These are phyloP conservation scores for Drosophila paranaensis DNA, from an alignment of 2,888 invertebrate species.

Conservation along the genomic window DNA sequence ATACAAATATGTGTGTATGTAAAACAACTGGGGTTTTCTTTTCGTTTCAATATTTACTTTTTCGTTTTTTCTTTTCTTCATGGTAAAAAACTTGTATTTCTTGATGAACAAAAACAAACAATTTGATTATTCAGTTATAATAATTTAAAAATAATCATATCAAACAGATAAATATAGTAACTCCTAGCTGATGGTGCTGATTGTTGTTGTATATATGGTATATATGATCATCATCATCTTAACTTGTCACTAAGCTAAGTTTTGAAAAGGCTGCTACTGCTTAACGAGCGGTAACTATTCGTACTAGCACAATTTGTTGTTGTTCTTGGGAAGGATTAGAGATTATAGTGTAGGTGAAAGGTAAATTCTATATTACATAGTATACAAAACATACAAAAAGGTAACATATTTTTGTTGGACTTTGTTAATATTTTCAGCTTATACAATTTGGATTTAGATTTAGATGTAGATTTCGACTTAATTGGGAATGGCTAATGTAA, in stretches of 20 bases:
- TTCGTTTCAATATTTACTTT: slow-evolving; percentile 65
- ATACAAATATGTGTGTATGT: slow-evolving; percentile 31
- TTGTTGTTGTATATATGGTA: slow-evolving; percentile 1
- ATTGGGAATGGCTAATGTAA: slow-evolving; percentile 69
- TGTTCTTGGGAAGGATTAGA: not conserved
- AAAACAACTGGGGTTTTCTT: slow-evolving; percentile 64
- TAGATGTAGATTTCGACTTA: slow-evolving; percentile 19
- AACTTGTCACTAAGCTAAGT: slow-evolving; percentile 22
- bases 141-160: slow-evolving; percentile 72
- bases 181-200: slow-evolving; percentile 50
- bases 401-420: not conserved
- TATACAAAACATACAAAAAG: slow-evolving; percentile 10
- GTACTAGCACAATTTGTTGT: slow-evolving; percentile 27
- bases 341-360: not conserved
- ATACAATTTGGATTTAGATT: slow-evolving; percentile 1
- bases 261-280: slow-evolving; percentile 45
- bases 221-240: not conserved
- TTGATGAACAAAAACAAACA: slow-evolving; percentile 77
- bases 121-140: slow-evolving; percentile 72
- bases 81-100: slow-evolving; percentile 77
- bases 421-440: slow-evolving; percentile 12
- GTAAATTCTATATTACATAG: slow-evolving; percentile 34
- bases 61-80: slow-evolving; percentile 60
- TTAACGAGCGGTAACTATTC: slow-evolving; percentile 36
- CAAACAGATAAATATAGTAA: slow-evolving; percentile 72